A percentile compares a stretch with the other conserved stretches of the same genome.
phyloP scores from a whole-genome alignment of 2,113 vertebrate species.

The Polypterus senegalus region DNA sequence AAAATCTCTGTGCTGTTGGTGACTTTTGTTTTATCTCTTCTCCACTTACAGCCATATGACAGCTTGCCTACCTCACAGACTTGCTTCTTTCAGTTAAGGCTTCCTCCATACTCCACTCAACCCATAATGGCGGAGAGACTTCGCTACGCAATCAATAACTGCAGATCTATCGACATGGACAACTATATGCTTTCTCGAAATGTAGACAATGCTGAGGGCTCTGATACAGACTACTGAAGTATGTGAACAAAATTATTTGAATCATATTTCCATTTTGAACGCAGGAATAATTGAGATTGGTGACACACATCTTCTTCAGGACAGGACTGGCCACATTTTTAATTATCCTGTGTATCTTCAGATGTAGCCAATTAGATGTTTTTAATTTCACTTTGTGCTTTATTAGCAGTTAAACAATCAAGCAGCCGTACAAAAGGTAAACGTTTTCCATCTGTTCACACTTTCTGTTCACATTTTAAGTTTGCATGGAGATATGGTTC shows the following conservation, averaged over 20 bases:
- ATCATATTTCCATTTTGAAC: slow-evolving; percentile 24
- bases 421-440: slow-evolving; percentile 38
- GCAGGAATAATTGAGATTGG: slow-evolving; percentile 27
- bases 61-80: slow-evolving; percentile 82
- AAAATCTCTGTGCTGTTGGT: no score
- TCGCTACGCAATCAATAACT: slow-evolving; percentile 78
- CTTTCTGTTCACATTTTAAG: slow-evolving; percentile 59
- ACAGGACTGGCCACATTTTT: slow-evolving; percentile 49
- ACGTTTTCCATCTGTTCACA: slow-evolving; percentile 28
- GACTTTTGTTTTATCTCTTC: slow-evolving; percentile 14
- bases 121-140: slow-evolving; percentile 69
- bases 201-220: slow-evolving; percentile 72
- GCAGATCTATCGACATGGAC: slow-evolving; percentile 77
- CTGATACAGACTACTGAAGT: slow-evolving; percentile 67
- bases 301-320: neutral
- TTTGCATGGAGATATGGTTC: slow-evolving; percentile 77
- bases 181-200: slow-evolving; percentile 77
- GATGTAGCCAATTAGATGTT: slow-evolving; percentile 61
- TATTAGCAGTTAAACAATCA: slow-evolving; percentile 48
- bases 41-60: slow-evolving; percentile 60
- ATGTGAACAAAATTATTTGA: slow-evolving; percentile 29
- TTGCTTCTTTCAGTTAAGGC: slow-evolving; percentile 74
- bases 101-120: slow-evolving; percentile 71
- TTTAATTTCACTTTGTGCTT: slow-evolving; percentile 70
- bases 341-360: slow-evolving; percentile 44